Evolutionary conservation across 2,113 vertebrate species (phyloP).

Genomic region (Callochromis pleurospilus): DNA sequence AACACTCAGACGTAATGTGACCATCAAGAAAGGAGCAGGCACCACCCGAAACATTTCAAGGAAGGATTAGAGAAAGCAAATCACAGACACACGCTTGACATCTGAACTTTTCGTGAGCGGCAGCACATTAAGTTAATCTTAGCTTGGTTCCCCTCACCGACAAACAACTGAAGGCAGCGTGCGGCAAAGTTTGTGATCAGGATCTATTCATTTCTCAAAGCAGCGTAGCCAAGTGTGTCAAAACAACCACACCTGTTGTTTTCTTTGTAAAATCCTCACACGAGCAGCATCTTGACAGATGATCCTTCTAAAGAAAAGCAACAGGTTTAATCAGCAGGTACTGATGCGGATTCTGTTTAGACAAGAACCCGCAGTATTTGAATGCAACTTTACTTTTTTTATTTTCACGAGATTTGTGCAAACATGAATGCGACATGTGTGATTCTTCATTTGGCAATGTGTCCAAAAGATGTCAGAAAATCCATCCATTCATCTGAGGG

Average conservation of each 20-base stretch:
- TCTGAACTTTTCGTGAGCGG: neutral
- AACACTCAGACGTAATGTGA: neutral
- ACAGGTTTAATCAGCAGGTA: neutral
- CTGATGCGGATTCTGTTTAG: neutral
- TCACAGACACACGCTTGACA: neutral
- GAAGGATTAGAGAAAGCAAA: neutral
- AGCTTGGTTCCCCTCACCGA: neutral
- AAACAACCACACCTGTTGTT: neutral
- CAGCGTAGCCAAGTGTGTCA: neutral
- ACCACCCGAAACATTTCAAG: neutral
- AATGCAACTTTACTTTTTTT: neutral
- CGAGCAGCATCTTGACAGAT: neutral
- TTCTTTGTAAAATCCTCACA: neutral
- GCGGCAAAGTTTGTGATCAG: neutral
- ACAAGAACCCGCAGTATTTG: neutral
- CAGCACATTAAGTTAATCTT: neutral
- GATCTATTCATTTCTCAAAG: neutral
- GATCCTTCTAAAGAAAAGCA: neutral
- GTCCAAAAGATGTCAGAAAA: neutral
- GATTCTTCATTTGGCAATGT: neutral
- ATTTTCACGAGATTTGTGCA: neutral
- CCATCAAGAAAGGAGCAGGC: neutral
- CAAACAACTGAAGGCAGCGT: neutral
- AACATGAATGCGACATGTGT: neutral
- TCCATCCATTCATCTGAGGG: neutral